Conservation (phyloP, 2,797 vertebrate species). For the Chloroceryle amazona region DNA sequence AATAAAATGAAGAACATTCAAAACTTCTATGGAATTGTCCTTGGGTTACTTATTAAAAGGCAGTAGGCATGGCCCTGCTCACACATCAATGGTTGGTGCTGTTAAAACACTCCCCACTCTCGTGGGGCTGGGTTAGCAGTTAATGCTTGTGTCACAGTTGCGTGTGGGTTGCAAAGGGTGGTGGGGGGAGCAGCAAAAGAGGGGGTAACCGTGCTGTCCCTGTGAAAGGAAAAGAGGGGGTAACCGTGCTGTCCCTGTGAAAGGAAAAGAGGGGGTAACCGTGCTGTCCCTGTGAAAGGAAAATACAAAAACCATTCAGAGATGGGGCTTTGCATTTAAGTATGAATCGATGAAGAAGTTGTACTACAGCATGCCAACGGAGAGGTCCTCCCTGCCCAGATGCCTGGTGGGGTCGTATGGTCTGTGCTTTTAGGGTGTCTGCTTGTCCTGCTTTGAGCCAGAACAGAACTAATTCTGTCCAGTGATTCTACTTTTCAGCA, state of each 20-base stretch:
- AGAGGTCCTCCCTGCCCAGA: neutral
- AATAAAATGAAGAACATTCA: constrained; percentile 15
- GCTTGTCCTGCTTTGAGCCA: no score
- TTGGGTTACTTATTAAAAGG: neutral
- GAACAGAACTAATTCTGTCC: no score
- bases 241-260: neutral
- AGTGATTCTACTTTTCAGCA: no score
- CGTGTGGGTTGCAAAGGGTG: neutral
- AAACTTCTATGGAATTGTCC: neutral
- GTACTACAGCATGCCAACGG: neutral
- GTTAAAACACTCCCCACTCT: neutral
- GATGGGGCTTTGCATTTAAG: neutral
- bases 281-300: neutral
- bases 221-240: neutral
- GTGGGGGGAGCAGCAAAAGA: neutral
- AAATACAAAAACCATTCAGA: neutral
- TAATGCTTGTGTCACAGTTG: neutral
- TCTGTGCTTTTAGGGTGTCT: neutral
- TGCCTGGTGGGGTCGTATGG: neutral
- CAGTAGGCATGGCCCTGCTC: neutral
- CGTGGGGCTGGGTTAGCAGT: neutral
- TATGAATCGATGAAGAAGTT: neutral
- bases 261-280: neutral
- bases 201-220: neutral
- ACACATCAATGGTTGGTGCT: neutral